Evolutionary conservation across 35 echinoderm and acorn worm species (phyloP).

Genomic region (Apostichopus californicus): DNA sequence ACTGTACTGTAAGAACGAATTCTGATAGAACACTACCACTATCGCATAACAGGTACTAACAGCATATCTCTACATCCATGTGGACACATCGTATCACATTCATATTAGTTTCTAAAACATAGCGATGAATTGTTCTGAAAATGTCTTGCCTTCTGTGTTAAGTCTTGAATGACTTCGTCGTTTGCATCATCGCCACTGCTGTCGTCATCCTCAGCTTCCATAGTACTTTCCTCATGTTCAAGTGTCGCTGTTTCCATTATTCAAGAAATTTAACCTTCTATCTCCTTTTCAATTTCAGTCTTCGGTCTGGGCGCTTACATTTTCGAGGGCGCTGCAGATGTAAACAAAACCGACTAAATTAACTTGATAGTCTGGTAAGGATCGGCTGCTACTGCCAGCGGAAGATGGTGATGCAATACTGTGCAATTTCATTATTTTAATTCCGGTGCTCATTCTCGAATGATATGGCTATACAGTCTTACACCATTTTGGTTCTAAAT

Average conservation of each 20-base stretch:
- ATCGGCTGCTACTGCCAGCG: too few relatives aligned
- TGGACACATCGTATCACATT: not conserved
- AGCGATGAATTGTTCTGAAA: not conserved
- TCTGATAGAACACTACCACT: too few relatives aligned
- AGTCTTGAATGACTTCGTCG: constrained; percentile 22
- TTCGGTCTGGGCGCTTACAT: not conserved
- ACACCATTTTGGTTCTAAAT: too few relatives aligned
- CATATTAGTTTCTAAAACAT: not conserved
- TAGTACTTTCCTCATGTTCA: not conserved
- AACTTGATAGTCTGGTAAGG: too few relatives aligned
- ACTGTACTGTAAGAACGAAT: too few relatives aligned
- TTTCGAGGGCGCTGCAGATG: constrained; percentile 17
- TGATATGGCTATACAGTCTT: too few relatives aligned
- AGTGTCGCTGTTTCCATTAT: not conserved
- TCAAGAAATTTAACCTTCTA: not conserved
- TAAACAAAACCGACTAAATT: not conserved
- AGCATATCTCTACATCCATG: not conserved
- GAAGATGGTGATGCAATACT: too few relatives aligned
- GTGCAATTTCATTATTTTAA: too few relatives aligned
- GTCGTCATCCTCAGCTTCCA: constrained; percentile 42
- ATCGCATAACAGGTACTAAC: not conserved
- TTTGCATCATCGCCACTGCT: constrained; percentile 32
- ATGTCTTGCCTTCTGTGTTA: constrained; percentile 17
- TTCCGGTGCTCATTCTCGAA: too few relatives aligned
- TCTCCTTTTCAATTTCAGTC: not conserved